A percentile compares a stretch with the other conserved stretches of the same genome.
phyloP scores from a whole-genome alignment of 64 coral and sea anemone genomes.

The Actinia equina region DNA sequence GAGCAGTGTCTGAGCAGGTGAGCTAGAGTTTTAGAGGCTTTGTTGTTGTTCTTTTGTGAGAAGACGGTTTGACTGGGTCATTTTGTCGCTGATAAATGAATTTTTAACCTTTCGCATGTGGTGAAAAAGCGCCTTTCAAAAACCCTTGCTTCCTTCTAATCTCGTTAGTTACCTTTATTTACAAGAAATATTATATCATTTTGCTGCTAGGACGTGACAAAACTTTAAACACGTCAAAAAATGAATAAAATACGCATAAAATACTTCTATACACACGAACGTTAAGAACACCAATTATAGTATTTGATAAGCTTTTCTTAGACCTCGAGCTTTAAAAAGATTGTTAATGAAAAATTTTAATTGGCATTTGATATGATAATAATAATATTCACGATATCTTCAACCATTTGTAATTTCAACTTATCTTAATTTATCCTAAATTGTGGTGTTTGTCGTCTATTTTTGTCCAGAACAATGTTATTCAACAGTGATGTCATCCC shows the following conservation, averaged over 20 bases:
- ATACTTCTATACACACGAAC: neutral
- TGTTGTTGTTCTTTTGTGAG: slow-evolving; percentile 25
- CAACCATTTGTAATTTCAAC: neutral
- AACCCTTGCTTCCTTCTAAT: neutral
- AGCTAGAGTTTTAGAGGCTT: neutral
- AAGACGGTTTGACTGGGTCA: neutral
- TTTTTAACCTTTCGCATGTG: neutral
- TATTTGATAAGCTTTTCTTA: neutral
- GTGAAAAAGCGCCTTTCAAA: neutral
- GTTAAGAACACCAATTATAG: neutral
- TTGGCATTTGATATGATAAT: neutral
- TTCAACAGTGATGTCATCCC: too few relatives aligned
- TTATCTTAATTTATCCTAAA: neutral
- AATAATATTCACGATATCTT: neutral
- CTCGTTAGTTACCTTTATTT: neutral
- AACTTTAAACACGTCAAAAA: neutral
- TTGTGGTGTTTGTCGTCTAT: neutral
- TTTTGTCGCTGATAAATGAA: neutral
- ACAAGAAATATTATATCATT: neutral
- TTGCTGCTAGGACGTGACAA: neutral
- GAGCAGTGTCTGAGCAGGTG: slow-evolving; percentile 99
- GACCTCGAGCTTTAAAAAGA: neutral
- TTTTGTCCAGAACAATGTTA: neutral
- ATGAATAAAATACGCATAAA: neutral
- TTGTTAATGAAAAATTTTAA: neutral